Conservation (phyloP, 2,113 vertebrate genomes). For the Ifrita kowaldi region DNA sequence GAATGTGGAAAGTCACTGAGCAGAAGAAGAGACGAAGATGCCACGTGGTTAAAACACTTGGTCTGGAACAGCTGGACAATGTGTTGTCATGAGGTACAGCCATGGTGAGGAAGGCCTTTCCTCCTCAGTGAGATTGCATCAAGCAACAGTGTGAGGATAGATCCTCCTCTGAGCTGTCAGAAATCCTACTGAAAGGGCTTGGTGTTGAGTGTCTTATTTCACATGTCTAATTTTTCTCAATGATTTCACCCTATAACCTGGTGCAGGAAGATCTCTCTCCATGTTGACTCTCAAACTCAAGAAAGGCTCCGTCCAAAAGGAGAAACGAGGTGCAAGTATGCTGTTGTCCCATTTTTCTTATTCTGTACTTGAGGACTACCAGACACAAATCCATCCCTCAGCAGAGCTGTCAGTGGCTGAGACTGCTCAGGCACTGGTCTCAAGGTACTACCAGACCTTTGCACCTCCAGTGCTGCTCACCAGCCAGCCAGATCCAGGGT, state of each 20-base stretch:
- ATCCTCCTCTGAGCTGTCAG: background rate
- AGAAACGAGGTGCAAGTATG: background rate
- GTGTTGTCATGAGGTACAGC: background rate
- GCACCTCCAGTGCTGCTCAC: fast-evolving
- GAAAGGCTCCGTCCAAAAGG: background rate
- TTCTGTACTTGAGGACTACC: fast-evolving
- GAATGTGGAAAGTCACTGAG: background rate
- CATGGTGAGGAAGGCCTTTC: background rate
- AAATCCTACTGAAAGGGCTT: background rate
- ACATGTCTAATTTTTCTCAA: background rate
- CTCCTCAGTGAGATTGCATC: background rate
- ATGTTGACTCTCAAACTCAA: background rate
- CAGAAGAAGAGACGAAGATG: background rate
- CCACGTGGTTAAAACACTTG: background rate
- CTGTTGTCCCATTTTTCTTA: background rate
- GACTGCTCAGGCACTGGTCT: background rate
- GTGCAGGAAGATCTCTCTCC: fast-evolving
- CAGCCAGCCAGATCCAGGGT: background rate
- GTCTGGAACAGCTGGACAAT: background rate
- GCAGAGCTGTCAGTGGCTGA: background rate
- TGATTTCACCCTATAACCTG: background rate
- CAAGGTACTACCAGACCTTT: background rate
- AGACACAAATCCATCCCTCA: background rate
- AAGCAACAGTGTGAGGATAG: background rate
- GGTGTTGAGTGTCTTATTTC: background rate